A percentile compares a stretch with the other conserved stretches of the same genome.
Evolutionary conservation across 2,888 invertebrate species (phyloP).

Genomic region (Furcula furcula): DNA sequence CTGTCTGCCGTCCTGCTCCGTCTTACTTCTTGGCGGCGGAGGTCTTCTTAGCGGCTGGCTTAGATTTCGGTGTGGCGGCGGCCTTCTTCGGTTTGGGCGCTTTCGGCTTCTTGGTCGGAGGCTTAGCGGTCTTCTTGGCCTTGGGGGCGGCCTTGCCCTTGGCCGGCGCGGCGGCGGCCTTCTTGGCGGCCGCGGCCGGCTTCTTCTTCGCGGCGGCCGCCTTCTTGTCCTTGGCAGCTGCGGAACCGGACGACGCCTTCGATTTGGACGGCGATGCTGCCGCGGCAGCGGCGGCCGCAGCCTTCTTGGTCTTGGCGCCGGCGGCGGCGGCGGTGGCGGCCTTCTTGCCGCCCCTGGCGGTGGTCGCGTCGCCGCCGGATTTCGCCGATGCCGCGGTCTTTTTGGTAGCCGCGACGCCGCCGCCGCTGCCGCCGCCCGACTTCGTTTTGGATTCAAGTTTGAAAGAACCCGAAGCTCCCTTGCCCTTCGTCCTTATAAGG

Average conservation of each 20-base stretch:
- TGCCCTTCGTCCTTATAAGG: constrained; percentile 80
- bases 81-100: constrained; percentile 8
- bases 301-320: constrained; percentile 36
- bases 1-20: background rate
- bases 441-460: constrained; percentile 54
- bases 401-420: constrained; percentile 16
- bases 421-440: constrained; percentile 23
- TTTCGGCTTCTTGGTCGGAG: background rate
- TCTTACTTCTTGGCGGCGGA: constrained; percentile 25
- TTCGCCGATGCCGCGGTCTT: constrained; percentile 8
- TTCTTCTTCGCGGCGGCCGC: constrained; percentile 28
- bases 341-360: constrained; percentile 26
- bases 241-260: constrained; percentile 15
- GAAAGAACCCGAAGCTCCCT: constrained; percentile 72
- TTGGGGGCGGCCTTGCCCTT: constrained; percentile 25
- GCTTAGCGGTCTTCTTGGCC: constrained; percentile 4
- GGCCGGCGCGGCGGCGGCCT: constrained; percentile 33
- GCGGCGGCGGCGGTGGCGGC: constrained; percentile 29
- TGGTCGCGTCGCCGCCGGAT: constrained; percentile 17
- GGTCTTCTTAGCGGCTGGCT: constrained; percentile 30
- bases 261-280: constrained; percentile 22
- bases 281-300: constrained; percentile 25
- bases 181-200: constrained; percentile 38
- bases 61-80: too few species aligned
- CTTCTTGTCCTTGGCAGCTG: constrained; percentile 41